These are phyloP conservation scores for Rallus limicola DNA, from an alignment of 2,113 vertebrate genomes.

Conservation along the genomic window DNA sequence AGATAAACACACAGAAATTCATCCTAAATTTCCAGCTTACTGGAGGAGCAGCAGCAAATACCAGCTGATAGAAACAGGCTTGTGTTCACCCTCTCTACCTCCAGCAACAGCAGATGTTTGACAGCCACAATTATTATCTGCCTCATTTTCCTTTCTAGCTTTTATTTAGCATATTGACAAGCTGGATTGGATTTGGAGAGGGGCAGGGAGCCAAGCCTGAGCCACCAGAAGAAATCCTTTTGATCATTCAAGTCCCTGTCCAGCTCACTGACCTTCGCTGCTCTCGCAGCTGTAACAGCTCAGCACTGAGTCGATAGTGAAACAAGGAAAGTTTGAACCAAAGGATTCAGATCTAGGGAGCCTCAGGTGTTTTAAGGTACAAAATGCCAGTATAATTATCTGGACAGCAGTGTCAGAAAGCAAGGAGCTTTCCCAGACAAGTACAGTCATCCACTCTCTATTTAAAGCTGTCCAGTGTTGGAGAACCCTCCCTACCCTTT, in stretches of 20 bases:
- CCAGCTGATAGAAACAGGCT: background rate
- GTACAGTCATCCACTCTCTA: background rate
- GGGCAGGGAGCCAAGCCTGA: background rate
- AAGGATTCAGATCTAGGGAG: background rate
- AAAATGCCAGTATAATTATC: background rate
- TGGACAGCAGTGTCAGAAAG: background rate
- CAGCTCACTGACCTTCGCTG: background rate
- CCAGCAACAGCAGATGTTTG: background rate
- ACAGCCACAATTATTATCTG: background rate
- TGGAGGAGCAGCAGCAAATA: background rate
- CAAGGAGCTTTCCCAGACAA: background rate
- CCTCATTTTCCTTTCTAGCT: background rate
- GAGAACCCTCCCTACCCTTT: background rate
- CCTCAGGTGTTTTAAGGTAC: background rate
- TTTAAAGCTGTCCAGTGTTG: background rate
- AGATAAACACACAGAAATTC: background rate
- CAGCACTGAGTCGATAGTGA: fast-evolving
- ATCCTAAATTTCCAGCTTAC: background rate
- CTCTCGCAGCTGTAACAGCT: background rate
- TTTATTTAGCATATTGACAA: background rate
- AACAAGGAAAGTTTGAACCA: background rate
- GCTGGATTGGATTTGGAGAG: background rate
- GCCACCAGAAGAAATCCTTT: background rate
- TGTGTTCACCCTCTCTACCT: background rate
- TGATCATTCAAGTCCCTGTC: background rate